Evolutionary conservation across 2,888 invertebrate genomes (phyloP), one percentile per base, ranked within the genome.

Genomic region (Apocheima hispidaria): DNA sequence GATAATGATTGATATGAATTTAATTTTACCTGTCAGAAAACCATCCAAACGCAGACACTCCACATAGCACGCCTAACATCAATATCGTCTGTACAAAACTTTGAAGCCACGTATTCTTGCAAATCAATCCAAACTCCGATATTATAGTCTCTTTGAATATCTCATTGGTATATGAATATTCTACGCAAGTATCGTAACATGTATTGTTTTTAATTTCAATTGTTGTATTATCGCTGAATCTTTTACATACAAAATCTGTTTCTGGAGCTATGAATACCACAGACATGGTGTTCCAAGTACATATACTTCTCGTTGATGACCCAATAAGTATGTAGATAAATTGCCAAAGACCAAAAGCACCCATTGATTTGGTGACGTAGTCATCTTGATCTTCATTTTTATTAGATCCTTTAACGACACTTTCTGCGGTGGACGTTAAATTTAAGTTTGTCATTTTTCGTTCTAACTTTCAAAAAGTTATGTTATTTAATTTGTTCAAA

Each of bases 281-380:
- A 2, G 79, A 69, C 20, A 80, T 63, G 18, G 76, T 69, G 33
- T 84, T 87, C 77, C 79, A 84, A 38, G 74, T 61, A 0, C 77
- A 74, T 38, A 81, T 68, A 2, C 76, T 68, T 66, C 86, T 79
- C 0, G 75, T 70, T 0, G 72, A 23, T 0, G 70, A 57, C 6
- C 70, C 75, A 4, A 77, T 60, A 0, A 66, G 16, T 26, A 77
- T 76, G 7, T 72, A 70, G 9, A 70, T 53, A 0, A 75, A 73
- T 69, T 87, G 86, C 80, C 84, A 84, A 6, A 69, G 20, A 6
- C 87, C 87, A 28, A 83, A 81, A 0, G 78, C 74, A 21, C 87
- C 88, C 52, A 86, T 85, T 0, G 79, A 77, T 54, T 79, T 78
- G 3, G 75, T 77, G 1, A 88, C 63, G 57, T 87, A 87, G 65